Evolutionary conservation across 2,888 invertebrate genomes (phyloP).

Genomic region (Dinocampus coccinellae): DNA sequence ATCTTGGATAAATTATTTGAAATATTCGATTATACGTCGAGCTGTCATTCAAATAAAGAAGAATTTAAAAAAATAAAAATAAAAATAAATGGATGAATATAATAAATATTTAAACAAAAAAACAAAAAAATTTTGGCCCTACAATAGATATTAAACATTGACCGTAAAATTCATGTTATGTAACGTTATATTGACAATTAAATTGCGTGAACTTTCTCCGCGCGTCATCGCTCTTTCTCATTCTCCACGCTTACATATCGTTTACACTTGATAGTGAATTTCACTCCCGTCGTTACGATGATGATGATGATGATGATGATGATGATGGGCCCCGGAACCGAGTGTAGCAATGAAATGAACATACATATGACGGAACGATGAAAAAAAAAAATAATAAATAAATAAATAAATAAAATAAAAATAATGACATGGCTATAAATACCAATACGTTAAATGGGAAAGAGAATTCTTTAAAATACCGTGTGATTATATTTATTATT

Average conservation of each 20-base stretch:
- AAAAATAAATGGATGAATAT: neutral
- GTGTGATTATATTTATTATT: neutral
- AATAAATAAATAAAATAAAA: no score
- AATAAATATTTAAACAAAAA: no score
- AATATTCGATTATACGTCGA: neutral
- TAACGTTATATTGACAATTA: conserved; percentile 33
- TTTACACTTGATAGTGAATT: conserved; percentile 35
- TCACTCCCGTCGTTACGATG: conserved; percentile 30
- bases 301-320: neutral
- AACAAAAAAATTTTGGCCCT: conserved; percentile 21
- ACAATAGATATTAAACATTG: conserved; percentile 31
- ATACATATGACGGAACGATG: conserved; percentile 2
- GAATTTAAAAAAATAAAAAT: neutral
- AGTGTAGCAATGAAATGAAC: neutral
- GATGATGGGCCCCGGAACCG: conserved; percentile 4
- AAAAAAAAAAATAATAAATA: neutral
- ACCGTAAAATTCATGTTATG: conserved; percentile 42
- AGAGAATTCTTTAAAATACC: conserved; percentile 11
- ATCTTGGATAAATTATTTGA: neutral
- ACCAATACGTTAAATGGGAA: neutral
- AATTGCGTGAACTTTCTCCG: conserved; percentile 36
- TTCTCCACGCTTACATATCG: neutral
- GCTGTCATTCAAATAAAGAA: neutral
- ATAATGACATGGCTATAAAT: conserved; percentile 32
- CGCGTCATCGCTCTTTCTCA: conserved; percentile 20